A percentile compares a stretch with the other conserved stretches of the same genome.
These are phyloP conservation scores for Meliscaeva auricollis DNA, from an alignment of 2,888 invertebrate genomes.

Conservation along the genomic window DNA sequence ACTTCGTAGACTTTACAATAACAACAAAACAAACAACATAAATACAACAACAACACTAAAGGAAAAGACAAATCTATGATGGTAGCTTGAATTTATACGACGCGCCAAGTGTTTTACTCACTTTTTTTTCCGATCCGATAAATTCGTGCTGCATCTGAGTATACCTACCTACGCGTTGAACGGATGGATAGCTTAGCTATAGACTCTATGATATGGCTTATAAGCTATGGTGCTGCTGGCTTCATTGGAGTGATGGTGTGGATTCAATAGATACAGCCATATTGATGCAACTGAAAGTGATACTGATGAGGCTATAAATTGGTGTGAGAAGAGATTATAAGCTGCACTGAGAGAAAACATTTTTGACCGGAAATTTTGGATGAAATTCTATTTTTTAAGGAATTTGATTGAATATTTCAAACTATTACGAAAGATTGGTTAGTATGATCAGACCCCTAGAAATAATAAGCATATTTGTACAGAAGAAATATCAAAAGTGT, in stretches of 20 bases:
- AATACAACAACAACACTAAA: slow-evolving; percentile 31
- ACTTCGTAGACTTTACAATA: slow-evolving; percentile 23
- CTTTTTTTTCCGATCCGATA: slow-evolving; percentile 72
- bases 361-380: neutral
- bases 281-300: slow-evolving; percentile 71
- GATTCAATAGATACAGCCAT: slow-evolving; percentile 48
- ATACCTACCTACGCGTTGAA: neutral
- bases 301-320: slow-evolving; percentile 64
- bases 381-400: too few species aligned
- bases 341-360: slow-evolving; percentile 16
- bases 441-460: too few species aligned
- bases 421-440: too few species aligned
- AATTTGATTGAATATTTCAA: too few species aligned
- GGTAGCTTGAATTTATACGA: slow-evolving; percentile 73
- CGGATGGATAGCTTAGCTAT: slow-evolving; percentile 1
- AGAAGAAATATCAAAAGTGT: too few species aligned
- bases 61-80: slow-evolving; percentile 70
- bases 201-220: slow-evolving; percentile 29
- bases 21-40: slow-evolving; percentile 20
- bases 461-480: too few species aligned
- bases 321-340: slow-evolving; percentile 28
- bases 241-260: slow-evolving; percentile 44
- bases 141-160: slow-evolving; percentile 60
- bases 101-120: slow-evolving; percentile 76
- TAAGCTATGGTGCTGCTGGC: slow-evolving; percentile 9